phyloP scores from a whole-genome alignment of 2,888 invertebrate genomes.

The Scaptomyza flava region DNA sequence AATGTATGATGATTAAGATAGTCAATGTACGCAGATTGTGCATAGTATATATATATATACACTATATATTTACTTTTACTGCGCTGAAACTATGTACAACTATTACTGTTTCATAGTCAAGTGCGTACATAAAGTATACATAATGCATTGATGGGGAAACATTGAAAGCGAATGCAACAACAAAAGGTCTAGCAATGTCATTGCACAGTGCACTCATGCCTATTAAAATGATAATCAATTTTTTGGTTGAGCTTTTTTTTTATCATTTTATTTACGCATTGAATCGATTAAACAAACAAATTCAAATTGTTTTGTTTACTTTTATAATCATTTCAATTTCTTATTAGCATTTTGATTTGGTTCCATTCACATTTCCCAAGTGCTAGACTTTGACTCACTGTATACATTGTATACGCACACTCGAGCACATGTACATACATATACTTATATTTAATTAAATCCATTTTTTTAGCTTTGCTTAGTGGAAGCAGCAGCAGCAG shows the following conservation, averaged over 20 bases:
- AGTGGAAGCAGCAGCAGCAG: constrained; percentile 18
- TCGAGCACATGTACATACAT: constrained; percentile 9
- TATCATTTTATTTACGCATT: neutral
- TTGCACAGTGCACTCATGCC: constrained; percentile 37
- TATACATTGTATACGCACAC: constrained; percentile 33
- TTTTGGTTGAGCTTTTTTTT: neutral
- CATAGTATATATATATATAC: neutral
- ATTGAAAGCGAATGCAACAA: constrained; percentile 35
- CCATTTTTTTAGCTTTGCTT: constrained; percentile 48
- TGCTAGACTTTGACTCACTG: constrained; percentile 31
- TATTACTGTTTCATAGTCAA: constrained; percentile 22
- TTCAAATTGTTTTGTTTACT: neutral
- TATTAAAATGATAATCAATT: neutral
- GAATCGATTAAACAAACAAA: neutral
- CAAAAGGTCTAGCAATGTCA: constrained; percentile 32
- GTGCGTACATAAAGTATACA: neutral
- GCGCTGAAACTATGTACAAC: neutral
- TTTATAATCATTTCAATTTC: neutral
- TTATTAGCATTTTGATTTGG: neutral
- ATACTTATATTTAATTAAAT: constrained; percentile 70
- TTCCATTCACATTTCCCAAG: constrained; percentile 3
- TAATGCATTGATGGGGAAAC: constrained; percentile 29
- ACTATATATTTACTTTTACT: too few relatives aligned
- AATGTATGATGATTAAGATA: constrained; percentile 35
- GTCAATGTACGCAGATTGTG: constrained; percentile 5